These are phyloP conservation scores for Muscina levida DNA, from an alignment of 2,888 invertebrate species.

Conservation along the genomic window DNA sequence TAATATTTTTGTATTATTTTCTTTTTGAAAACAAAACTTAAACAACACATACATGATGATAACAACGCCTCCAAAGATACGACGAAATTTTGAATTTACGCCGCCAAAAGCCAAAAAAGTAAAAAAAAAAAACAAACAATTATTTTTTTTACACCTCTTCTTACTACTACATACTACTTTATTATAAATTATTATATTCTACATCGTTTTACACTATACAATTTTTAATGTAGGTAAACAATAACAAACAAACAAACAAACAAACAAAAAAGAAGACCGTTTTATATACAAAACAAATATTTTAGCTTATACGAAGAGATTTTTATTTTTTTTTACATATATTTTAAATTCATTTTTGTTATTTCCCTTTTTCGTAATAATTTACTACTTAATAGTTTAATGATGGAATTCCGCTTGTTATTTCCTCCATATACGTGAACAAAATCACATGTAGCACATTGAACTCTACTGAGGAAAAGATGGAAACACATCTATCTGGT, in stretches of 20 bases:
- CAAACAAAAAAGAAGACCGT: conserved; percentile 51
- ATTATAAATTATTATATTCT: conserved; percentile 66
- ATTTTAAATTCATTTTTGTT: conserved; percentile 41
- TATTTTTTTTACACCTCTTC: conserved; percentile 62
- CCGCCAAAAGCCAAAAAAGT: conserved; percentile 65
- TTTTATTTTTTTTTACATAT: conserved; percentile 49
- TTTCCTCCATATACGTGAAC: conserved; percentile 49
- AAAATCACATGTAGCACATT: not conserved
- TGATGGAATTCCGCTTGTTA: conserved; percentile 43
- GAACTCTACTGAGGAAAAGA: not conserved
- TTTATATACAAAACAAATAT: conserved; percentile 62
- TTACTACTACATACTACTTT: conserved; percentile 59
- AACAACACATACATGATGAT: conserved; percentile 56
- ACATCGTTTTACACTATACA: conserved; percentile 66
- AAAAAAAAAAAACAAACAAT: conserved; percentile 51
- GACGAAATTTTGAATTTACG: conserved; percentile 66
- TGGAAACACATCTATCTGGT: conserved; percentile 47
- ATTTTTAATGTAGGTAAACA: conserved; percentile 63
- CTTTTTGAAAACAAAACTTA: conserved; percentile 59
- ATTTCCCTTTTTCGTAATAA: conserved; percentile 45
- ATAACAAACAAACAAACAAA: conserved; percentile 45
- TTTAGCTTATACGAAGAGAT: conserved; percentile 64
- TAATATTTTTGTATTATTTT: conserved; percentile 68
- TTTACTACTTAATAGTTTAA: conserved; percentile 61
- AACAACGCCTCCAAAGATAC: conserved; percentile 66